Conservation (phyloP, 2,888 invertebrate species). For the Urechis unicinctus region DNA sequence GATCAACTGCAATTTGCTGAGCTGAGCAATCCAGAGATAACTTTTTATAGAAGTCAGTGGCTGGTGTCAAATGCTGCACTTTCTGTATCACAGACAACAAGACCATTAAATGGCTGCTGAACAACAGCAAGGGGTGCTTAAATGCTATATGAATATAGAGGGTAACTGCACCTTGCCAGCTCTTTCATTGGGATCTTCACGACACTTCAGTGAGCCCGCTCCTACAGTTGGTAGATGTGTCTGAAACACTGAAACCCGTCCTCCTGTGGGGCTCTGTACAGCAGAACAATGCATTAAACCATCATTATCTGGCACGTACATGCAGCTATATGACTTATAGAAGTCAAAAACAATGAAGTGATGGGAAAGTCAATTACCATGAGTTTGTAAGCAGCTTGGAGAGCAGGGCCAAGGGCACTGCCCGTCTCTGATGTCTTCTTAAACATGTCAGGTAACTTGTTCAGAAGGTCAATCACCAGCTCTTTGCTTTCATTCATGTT, state of each 20-base stretch:
- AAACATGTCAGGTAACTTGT: constrained; percentile 73
- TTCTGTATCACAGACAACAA: constrained; percentile 53
- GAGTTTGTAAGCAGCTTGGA: constrained; percentile 85
- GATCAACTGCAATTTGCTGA: constrained; percentile 90
- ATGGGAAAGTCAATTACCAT: constrained; percentile 70
- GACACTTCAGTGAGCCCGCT: constrained; percentile 75
- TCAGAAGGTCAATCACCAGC: constrained; percentile 45
- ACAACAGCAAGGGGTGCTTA: neutral
- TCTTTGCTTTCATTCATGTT: constrained; percentile 81
- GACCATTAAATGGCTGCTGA: neutral
- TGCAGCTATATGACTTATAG: neutral
- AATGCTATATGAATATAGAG: neutral
- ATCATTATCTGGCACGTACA: neutral
- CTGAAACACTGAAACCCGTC: constrained; percentile 91
- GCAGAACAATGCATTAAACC: neutral
- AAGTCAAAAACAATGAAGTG: too few species aligned
- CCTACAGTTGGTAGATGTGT: constrained; percentile 67
- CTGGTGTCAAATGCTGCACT: constrained; percentile 79
- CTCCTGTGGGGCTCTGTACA: constrained; percentile 70
- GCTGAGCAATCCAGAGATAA: constrained; percentile 93
- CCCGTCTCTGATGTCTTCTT: constrained; percentile 62
- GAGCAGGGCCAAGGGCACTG: constrained; percentile 83
- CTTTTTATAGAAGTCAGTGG: constrained; percentile 96
- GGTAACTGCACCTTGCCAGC: constrained; percentile 56
- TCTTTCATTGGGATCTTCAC: constrained; percentile 84